These are phyloP conservation scores for Steinernema hermaphroditum DNA, from an alignment of 2,888 invertebrate species.

Conservation along the genomic window DNA sequence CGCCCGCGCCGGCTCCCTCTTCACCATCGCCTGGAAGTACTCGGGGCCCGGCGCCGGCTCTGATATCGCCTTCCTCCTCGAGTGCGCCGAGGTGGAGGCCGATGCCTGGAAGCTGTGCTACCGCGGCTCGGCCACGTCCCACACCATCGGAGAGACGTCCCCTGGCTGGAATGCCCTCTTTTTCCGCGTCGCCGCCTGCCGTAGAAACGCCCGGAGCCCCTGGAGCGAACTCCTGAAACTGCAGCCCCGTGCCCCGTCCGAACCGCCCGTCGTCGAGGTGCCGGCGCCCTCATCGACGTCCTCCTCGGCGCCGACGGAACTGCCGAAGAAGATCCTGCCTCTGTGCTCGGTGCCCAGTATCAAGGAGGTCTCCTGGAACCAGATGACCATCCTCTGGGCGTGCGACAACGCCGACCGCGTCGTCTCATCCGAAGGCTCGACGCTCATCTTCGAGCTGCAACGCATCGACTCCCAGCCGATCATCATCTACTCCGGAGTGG, in stretches of 20 bases:
- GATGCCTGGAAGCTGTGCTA: conserved; percentile 41
- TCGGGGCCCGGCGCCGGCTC: conserved; percentile 35
- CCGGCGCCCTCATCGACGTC: not conserved
- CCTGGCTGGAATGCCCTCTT: conserved; percentile 36
- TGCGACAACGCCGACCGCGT: conserved; percentile 11
- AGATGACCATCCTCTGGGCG: conserved; percentile 18
- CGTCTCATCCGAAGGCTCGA: not conserved
- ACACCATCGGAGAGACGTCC: conserved; percentile 43
- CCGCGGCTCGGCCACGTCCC: conserved; percentile 40
- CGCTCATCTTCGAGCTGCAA: conserved; percentile 47
- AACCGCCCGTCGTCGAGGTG: not conserved
- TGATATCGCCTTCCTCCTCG: conserved; percentile 14
- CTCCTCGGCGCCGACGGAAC: not conserved
- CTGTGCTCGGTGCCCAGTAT: conserved; percentile 21
- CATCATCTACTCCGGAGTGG: conserved; percentile 47
- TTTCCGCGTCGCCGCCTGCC: conserved; percentile 45
- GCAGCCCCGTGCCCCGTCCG: not conserved
- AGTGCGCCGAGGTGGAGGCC: conserved; percentile 20
- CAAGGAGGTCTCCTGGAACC: conserved; percentile 25
- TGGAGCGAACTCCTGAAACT: conserved; percentile 38
- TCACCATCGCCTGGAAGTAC: conserved; percentile 38
- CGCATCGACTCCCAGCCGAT: conserved; percentile 47
- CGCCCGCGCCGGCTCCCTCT: not conserved
- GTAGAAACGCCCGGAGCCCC: conserved; percentile 35
- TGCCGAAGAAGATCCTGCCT: not conserved